Conservation (phyloP, 2,888 invertebrate genomes). For the Bugula neritina region DNA sequence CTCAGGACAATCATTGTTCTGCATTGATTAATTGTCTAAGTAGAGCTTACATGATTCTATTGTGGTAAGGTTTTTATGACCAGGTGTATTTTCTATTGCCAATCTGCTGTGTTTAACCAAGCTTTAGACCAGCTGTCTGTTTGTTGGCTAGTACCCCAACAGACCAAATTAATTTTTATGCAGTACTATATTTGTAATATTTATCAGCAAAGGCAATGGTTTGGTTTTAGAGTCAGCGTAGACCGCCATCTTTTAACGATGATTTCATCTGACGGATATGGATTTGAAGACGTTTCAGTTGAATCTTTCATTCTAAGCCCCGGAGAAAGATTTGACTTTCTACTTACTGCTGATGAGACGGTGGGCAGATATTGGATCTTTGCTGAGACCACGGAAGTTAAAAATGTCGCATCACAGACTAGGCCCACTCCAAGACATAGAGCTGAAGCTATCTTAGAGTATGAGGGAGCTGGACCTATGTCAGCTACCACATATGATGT, state of each 20-base stretch:
- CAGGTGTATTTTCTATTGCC: too few relatives aligned
- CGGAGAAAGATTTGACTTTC: conserved; percentile 41
- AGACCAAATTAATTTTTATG: too few relatives aligned
- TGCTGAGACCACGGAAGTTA: conserved; percentile 33
- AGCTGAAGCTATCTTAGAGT: background rate
- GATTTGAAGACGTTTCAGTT: conserved; percentile 33
- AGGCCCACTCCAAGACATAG: background rate
- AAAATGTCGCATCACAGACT: background rate
- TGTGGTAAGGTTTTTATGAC: too few relatives aligned
- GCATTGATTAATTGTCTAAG: too few relatives aligned
- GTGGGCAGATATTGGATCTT: conserved; percentile 39
- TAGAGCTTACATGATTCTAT: too few relatives aligned
- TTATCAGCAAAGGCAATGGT: too few relatives aligned
- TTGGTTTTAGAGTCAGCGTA: background rate
- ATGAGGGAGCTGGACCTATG: conserved; percentile 12
- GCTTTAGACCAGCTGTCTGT: too few relatives aligned
- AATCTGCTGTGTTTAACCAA: too few relatives aligned
- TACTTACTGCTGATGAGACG: conserved; percentile 33
- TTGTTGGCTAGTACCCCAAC: too few relatives aligned
- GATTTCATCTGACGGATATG: conserved; percentile 37
- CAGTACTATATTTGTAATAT: too few relatives aligned
- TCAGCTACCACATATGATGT: background rate
- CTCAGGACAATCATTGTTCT: too few relatives aligned
- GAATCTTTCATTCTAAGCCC: conserved; percentile 36
- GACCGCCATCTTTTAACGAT: conserved; percentile 34